A percentile compares a stretch with the other conserved stretches of the same genome.
These are phyloP conservation scores for Amiota minor DNA, from an alignment of 2,888 invertebrate genomes.

Conservation along the genomic window DNA sequence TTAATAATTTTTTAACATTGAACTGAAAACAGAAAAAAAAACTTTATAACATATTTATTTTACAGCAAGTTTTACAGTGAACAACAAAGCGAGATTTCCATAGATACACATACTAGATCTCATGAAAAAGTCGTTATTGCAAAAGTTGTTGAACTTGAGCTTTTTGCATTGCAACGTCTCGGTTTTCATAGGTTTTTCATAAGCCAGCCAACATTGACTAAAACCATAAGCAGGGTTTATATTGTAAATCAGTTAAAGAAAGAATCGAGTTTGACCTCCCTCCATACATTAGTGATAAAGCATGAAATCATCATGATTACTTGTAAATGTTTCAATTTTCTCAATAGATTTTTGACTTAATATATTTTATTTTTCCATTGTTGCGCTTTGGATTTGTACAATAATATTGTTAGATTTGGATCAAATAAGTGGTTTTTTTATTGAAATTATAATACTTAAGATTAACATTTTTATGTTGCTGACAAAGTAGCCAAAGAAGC, in stretches of 20 bases:
- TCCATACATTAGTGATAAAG: no score
- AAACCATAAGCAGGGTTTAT: background rate
- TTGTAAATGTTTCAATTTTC: no score
- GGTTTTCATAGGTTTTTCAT: background rate
- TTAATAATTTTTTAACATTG: background rate
- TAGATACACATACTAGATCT: background rate
- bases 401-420: no score
- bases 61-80: background rate
- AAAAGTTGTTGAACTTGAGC: conserved; percentile 21
- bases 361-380: no score
- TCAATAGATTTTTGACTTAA: no score
- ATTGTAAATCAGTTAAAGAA: conserved; percentile 2
- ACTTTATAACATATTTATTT: background rate
- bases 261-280: background rate
- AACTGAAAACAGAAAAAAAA: conserved; percentile 4
- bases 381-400: no score
- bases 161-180: conserved; percentile 12
- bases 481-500: no score
- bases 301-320: no score
- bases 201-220: conserved; percentile 8
- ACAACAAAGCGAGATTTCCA: background rate
- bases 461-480: no score
- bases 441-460: no score
- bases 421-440: no score
- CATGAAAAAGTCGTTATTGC: conserved; percentile 3